phyloP scores from a whole-genome alignment of 2,113 vertebrate genomes.

The Stercorarius parasiticus region DNA sequence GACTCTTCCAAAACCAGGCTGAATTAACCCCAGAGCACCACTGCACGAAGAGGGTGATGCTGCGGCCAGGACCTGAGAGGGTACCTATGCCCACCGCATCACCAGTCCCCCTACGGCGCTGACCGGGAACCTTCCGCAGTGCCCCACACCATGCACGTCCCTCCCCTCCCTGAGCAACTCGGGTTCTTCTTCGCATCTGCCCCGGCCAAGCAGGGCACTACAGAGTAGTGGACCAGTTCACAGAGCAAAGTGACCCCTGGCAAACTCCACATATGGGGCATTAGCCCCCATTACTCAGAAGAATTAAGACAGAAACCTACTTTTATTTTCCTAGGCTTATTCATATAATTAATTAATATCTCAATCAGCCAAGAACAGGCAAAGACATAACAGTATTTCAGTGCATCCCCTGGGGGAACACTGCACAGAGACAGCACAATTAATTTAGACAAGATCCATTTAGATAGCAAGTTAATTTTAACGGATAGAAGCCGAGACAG shows the following conservation, averaged over 20 bases:
- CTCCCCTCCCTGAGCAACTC: neutral
- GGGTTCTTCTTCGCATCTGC: neutral
- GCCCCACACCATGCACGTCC: fast-evolving
- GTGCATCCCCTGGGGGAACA: constrained; percentile 21
- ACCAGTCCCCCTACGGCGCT: fast-evolving
- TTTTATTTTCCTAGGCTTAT: constrained; percentile 2
- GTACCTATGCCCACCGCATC: neutral
- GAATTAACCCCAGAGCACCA: neutral
- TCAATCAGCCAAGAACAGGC: constrained; percentile 45
- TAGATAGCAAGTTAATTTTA: constrained; percentile 49
- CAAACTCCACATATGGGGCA: neutral
- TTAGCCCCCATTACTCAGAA: neutral
- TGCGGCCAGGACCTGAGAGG: neutral
- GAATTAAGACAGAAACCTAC: constrained; percentile 12
- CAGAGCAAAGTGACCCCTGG: neutral
- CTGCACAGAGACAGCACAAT: constrained; percentile 23
- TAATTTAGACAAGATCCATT: constrained; percentile 54
- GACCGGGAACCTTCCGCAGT: fast-evolving
- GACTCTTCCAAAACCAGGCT: neutral
- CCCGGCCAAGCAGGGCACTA: fast-evolving
- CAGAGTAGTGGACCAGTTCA: neutral
- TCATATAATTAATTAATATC: constrained; percentile 60
- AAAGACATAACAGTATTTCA: constrained; percentile 40
- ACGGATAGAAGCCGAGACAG: neutral
- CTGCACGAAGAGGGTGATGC: fast-evolving